Base-by-base conservation (phyloP, 37 sponge, comb jelly and placozoan genomes). In the Axinella damicornis region DNA sequence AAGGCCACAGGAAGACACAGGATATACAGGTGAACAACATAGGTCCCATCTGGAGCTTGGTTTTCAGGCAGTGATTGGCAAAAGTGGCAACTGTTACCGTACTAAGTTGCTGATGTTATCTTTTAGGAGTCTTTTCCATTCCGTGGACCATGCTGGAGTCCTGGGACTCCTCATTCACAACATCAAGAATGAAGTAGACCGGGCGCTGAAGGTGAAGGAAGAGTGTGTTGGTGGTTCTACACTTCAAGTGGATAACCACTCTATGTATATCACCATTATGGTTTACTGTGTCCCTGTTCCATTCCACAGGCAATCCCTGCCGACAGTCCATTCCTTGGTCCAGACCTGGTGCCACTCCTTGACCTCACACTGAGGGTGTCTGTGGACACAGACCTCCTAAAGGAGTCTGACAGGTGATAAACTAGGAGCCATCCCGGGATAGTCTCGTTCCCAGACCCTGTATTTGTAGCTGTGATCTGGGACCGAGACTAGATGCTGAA, bases 101-200 rank as follows among this genome's bases (percentile, higher is more conserved):
- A n/a, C n/a, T n/a, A n/a, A n/a, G n/a, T n/a, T n/a, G n/a, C n/a
- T n/a, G n/a, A n/a, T n/a, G n/a, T 46, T 46, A 9, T 46, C 6
- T 46, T 9, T 46, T 9, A 46, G 76, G 21, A 41, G 25, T 31
- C 67, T 91, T 12, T 57, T 82, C 38, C 87, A 81, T 35, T 24
- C 33, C 25, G 58, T 80, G 22, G 66, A 38, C 37, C 89, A 93
- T 52, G 61, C 89, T 71, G 93, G 93, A 2, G 46, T 93, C 21
- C 59, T 31, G 46, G 93, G 93, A 1, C 54, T 93, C 5, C 85
- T 93, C 32, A 64, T 85, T 19, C 89, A 89, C 57, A 36, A 34
- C 33, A 22, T 93, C 68, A 93, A 93, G 78, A 65, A 93, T 76
- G 93, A 93, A 38, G 86, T 88, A 22, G 76, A 85, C 39, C 2